These are phyloP conservation scores for Dichetophora obliterata DNA, from an alignment of 2,888 invertebrate species.

Conservation along the genomic window DNA sequence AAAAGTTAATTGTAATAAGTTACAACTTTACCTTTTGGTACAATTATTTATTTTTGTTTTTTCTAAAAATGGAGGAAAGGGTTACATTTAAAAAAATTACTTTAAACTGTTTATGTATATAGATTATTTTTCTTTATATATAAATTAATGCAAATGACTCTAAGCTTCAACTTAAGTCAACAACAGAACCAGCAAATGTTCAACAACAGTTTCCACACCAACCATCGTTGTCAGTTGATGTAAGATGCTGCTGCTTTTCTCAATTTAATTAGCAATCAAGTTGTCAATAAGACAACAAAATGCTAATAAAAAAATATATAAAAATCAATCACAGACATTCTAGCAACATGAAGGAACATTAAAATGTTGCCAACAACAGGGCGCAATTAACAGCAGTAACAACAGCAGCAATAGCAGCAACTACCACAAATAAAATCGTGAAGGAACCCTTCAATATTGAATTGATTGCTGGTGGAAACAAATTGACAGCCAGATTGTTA, in stretches of 20 bases:
- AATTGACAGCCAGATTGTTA: slow-evolving; percentile 17
- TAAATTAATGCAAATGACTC: no score
- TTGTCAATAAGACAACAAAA: slow-evolving; percentile 6
- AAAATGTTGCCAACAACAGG: slow-evolving; percentile 3
- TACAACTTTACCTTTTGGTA: no score
- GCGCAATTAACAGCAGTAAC: slow-evolving; percentile 5
- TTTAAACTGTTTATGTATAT: no score
- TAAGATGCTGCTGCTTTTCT: background rate
- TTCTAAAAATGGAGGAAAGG: no score
- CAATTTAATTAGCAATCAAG: slow-evolving; percentile 28
- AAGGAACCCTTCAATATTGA: background rate
- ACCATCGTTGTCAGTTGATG: background rate
- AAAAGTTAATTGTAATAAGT: no score
- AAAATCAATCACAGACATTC: background rate
- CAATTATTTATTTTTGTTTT: no score
- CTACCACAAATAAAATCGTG: background rate
- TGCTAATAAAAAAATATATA: background rate
- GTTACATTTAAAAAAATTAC: no score
- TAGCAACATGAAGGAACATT: background rate
- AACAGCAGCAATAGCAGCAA: background rate
- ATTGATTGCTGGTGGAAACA: background rate
- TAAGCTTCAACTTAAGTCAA: no score
- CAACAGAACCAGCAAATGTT: no score
- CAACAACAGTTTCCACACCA: background rate
- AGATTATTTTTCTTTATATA: no score